Conservation (phyloP, 2,888 invertebrate genomes). For the Acleris emargana region DNA sequence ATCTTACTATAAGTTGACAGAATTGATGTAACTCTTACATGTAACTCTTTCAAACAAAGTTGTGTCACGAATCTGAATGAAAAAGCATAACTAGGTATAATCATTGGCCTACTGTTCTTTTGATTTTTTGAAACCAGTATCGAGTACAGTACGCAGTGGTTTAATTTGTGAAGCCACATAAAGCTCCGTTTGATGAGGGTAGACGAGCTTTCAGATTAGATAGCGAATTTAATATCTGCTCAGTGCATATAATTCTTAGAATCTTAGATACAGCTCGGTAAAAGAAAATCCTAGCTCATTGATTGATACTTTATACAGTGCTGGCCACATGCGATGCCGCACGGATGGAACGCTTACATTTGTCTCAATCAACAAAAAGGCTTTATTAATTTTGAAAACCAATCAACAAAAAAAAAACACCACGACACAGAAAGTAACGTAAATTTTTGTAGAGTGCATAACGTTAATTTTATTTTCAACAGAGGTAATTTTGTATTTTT, state of each 20-base stretch:
- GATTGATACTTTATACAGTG: neutral
- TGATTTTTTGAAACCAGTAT: neutral
- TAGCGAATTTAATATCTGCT: constrained; percentile 45
- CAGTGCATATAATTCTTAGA: constrained; percentile 14
- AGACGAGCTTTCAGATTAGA: constrained; percentile 52
- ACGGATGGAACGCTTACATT: no score
- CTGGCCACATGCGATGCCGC: no score
- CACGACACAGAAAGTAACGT: no score
- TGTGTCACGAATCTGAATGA: neutral
- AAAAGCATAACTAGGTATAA: neutral
- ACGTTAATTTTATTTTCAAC: no score
- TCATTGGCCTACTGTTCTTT: constrained; percentile 8
- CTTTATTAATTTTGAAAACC: no score
- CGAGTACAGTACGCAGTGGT: constrained; percentile 46
- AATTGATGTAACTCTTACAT: no score
- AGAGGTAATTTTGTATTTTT: no score
- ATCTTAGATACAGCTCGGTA: neutral
- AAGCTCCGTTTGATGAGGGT: constrained; percentile 63
- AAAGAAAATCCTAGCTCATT: neutral
- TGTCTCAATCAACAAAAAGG: no score
- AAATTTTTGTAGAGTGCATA: no score
- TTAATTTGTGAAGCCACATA: constrained; percentile 61
- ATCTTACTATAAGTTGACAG: no score
- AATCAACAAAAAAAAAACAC: no score
- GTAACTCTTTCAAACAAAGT: no score